These are phyloP conservation scores for Orgyia antiqua DNA, from an alignment of 2,888 invertebrate species.

Conservation along the genomic window DNA sequence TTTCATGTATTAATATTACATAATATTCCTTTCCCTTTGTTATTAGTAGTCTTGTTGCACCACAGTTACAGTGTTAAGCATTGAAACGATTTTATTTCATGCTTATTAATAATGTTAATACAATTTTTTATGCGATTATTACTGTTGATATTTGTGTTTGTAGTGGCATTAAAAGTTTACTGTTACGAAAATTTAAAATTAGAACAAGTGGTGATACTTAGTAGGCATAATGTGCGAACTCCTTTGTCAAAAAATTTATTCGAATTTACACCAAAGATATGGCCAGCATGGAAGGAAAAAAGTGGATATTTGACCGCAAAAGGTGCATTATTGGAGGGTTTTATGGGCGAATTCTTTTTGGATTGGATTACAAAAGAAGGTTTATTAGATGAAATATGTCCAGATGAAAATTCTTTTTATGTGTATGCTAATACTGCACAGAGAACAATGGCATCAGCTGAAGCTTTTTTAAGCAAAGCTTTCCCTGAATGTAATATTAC, in stretches of 20 bases:
- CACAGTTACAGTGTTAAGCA: too few species aligned
- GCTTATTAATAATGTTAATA: too few species aligned
- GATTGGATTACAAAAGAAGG: constrained; percentile 40
- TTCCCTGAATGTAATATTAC: constrained; percentile 53
- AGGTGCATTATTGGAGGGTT: constrained; percentile 51
- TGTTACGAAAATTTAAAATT: constrained; percentile 7
- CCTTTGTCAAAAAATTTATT: constrained; percentile 47
- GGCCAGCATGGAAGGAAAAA: constrained; percentile 53
- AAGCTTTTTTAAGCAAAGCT: constrained; percentile 47
- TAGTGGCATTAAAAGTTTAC: constrained; percentile 5
- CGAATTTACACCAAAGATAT: constrained; percentile 40
- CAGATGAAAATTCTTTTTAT: constrained; percentile 44
- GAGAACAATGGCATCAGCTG: constrained; percentile 51
- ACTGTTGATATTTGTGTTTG: constrained; percentile 1
- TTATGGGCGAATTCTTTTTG: constrained; percentile 47
- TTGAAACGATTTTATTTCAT: too few species aligned
- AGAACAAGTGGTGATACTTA: constrained; percentile 48
- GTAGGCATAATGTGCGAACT: constrained; percentile 56
- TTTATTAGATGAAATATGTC: constrained; percentile 36
- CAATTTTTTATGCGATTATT: too few species aligned
- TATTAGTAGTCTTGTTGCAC: too few species aligned
- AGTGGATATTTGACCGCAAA: constrained; percentile 49
- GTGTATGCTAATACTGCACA: constrained; percentile 57
- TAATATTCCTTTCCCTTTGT: constrained; percentile 3
- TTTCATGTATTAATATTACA: too few species aligned